Evolutionary conservation across 1,140 invertebrate genomes (phyloP).

Genomic region (Panagrolaimus sp.): DNA sequence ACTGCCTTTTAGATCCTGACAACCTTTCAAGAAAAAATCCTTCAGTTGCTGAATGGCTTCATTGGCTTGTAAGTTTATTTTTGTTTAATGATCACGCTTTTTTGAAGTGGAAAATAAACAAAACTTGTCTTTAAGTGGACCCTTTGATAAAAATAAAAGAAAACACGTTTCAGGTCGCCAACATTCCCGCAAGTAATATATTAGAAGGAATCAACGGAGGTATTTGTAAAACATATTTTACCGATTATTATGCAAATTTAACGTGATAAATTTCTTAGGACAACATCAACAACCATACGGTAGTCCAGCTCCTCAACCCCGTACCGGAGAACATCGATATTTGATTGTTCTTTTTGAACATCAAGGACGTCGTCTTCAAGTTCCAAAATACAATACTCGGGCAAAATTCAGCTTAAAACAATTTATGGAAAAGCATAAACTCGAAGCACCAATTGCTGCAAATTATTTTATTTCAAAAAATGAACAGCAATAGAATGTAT

Average conservation of each 20-base stretch:
- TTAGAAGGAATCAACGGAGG: slow-evolving; percentile 55
- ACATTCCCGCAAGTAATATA: slow-evolving; percentile 57
- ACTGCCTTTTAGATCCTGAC: slow-evolving; percentile 49
- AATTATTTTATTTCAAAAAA: slow-evolving; percentile 58
- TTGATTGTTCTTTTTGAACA: slow-evolving; percentile 58
- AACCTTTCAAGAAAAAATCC: slow-evolving; percentile 58
- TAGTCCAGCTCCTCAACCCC: slow-evolving; percentile 51
- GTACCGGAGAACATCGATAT: slow-evolving; percentile 57
- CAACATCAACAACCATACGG: slow-evolving; percentile 60
- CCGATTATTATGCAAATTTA: slow-evolving; percentile 19
- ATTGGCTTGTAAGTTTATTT: slow-evolving; percentile 49
- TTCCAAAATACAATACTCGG: slow-evolving; percentile 50
- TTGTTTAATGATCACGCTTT: background rate
- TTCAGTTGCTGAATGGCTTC: slow-evolving; percentile 58
- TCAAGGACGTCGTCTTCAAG: slow-evolving; percentile 50
- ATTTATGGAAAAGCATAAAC: slow-evolving; percentile 58
- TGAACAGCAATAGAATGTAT: slow-evolving; percentile 40
- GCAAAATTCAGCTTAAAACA: slow-evolving; percentile 57
- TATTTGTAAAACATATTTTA: slow-evolving; percentile 5
- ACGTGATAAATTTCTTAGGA: slow-evolving; percentile 29
- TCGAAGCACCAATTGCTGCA: slow-evolving; percentile 54
- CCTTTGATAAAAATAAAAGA: background rate
- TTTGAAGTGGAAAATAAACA: background rate
- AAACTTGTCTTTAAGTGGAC: background rate
- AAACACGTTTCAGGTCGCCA: slow-evolving; percentile 34